phyloP scores from a whole-genome alignment of 2,888 invertebrate species.

The Agrotis exclamationis region DNA sequence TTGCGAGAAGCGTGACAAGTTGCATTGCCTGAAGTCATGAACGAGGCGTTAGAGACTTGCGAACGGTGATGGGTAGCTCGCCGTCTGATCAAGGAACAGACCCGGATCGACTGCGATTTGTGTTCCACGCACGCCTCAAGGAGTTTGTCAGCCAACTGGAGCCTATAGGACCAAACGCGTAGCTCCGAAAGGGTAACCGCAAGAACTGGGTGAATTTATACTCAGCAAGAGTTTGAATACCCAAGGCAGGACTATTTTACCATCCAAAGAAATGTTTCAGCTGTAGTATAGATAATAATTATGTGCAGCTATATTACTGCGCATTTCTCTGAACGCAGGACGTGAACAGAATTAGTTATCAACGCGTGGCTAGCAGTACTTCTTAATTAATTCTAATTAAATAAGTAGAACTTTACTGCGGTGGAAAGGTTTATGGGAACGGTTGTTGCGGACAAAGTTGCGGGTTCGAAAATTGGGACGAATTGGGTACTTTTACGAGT shows the following conservation, averaged over 20 bases:
- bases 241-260: too few species aligned
- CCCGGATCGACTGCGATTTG: too few species aligned
- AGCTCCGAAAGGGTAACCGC: too few species aligned
- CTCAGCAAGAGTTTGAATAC: too few species aligned
- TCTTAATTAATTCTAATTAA: slow-evolving; percentile 57
- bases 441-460: slow-evolving; percentile 11
- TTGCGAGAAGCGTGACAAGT: neutral
- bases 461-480: slow-evolving; percentile 9
- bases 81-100: too few species aligned
- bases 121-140: too few species aligned
- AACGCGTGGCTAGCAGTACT: slow-evolving; percentile 33
- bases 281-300: neutral
- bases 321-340: slow-evolving; percentile 19
- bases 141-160: too few species aligned
- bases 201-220: too few species aligned
- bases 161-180: too few species aligned
- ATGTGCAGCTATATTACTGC: slow-evolving; percentile 16
- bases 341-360: slow-evolving; percentile 46
- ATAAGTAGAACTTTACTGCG: slow-evolving; percentile 36
- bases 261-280: neutral
- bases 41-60: neutral
- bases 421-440: slow-evolving; percentile 22
- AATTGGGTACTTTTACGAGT: slow-evolving; percentile 10
- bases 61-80: too few species aligned
- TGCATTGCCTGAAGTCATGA: neutral